Evolutionary conservation across 2,113 vertebrate genomes (phyloP).

Genomic region (Myrmecobius fasciatus): DNA sequence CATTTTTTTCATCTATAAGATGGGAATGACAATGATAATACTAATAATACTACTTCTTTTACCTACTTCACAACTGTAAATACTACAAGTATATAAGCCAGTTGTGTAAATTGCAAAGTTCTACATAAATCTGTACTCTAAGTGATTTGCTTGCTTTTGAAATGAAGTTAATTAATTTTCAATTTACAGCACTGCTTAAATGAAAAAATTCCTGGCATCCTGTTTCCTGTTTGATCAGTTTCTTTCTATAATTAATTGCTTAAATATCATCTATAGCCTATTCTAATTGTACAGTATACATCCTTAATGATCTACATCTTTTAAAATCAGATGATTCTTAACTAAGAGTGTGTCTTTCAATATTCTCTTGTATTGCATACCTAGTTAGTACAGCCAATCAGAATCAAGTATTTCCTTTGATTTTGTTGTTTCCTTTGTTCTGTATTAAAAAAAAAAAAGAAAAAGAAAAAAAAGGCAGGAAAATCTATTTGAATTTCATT

Average conservation of each 20-base stretch:
- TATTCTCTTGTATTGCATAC: neutral
- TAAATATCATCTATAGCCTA: neutral
- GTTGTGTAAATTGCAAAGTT: neutral
- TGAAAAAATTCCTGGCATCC: neutral
- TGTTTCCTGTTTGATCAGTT: neutral
- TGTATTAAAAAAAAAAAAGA: too few species aligned
- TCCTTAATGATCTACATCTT: neutral
- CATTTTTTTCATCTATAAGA: neutral
- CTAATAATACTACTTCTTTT: neutral
- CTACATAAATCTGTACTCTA: neutral
- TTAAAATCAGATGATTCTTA: neutral
- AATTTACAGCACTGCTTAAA: neutral
- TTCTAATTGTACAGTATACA: neutral
- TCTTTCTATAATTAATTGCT: neutral
- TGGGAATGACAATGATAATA: neutral
- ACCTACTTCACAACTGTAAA: neutral
- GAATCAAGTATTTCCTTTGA: neutral
- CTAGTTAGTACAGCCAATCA: neutral
- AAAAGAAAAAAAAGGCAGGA: neutral
- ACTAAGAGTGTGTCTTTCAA: neutral
- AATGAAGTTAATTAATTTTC: neutral
- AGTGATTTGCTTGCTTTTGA: neutral
- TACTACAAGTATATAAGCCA: neutral
- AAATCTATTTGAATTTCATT: neutral
- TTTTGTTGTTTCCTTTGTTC: neutral